Base-by-base conservation (phyloP, 2,888 invertebrate species). In the Chloromyia formosa region DNA sequence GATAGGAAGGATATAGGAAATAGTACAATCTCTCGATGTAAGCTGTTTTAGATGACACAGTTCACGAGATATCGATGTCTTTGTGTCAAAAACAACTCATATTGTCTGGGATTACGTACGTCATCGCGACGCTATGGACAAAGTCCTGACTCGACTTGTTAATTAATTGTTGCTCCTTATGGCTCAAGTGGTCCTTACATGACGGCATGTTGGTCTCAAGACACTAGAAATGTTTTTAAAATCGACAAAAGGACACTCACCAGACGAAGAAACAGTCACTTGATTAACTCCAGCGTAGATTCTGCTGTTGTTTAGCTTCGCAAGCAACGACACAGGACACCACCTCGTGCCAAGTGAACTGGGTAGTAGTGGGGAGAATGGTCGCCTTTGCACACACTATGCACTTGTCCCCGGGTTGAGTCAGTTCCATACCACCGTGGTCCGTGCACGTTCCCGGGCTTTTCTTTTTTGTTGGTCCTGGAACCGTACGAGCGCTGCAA, bases 181-280 rank as follows among this genome's bases (percentile, higher is more conserved):
- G 49, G 14, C 49, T n/a, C 12, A n/a, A 49, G 49, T n/a, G 16
- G 4, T 49, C n/a, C 49, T n/a, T 49, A n/a, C 49, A 49, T 49
- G 49, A n/a, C 16, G 27, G 49, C 49, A 12, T 49, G 49, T 49
- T 49, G 1, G 49, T n/a, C 16, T n/a, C 49, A n/a, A 3, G 12
- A 49, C 49, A 12, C 5, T 49, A 12, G 3, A 49, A 3, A 49
- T n/a, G 12, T n/a, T 49, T 35, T 3, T 10, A 49, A 12, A 49
- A n/a, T 49, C 16, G 49, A n/a, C 49, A 49, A 49, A 49, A n/a
- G 49, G 16, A n/a, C 49, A 49, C 49, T 49, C 49, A 49, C 49
- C 49, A 49, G 14, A 49, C 49, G 16, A 49, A 10, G 49, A 49
- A 49, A 12, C 49, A 35, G 49, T 12, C 49, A 49, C 49, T 49